Evolutionary conservation across 1,140 invertebrate genomes (phyloP).

Genomic region (Meteorus sp.): DNA sequence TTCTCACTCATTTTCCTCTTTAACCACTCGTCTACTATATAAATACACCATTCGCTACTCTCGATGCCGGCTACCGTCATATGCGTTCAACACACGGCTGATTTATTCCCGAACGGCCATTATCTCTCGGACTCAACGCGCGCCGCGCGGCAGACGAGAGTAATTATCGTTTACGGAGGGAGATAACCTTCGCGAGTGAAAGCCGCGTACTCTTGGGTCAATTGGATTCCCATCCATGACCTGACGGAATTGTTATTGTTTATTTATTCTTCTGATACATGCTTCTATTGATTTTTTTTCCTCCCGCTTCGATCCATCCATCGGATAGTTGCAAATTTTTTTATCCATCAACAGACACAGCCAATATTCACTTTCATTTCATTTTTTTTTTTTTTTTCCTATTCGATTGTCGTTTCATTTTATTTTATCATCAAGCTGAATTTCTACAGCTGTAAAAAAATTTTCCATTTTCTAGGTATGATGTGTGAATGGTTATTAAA

Average conservation of each 20-base stretch:
- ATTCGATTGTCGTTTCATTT: background rate
- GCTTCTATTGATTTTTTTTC: background rate
- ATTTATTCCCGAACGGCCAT: constrained; percentile 26
- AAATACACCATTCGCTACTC: constrained; percentile 1
- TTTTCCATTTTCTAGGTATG: no score
- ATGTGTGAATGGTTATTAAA: no score
- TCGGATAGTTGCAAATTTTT: no score
- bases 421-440: background rate
- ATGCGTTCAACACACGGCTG: constrained; percentile 3
- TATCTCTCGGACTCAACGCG: constrained; percentile 18
- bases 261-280: constrained; percentile 15
- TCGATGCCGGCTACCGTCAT: constrained; percentile 3
- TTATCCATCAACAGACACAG: background rate
- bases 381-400: constrained; percentile 2
- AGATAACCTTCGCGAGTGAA: constrained; percentile 28
- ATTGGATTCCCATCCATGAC: constrained; percentile 25
- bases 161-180: constrained; percentile 25
- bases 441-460: no score
- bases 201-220: constrained; percentile 27
- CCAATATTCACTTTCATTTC: background rate
- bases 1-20: background rate
- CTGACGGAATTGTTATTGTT: background rate
- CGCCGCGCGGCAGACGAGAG: constrained; percentile 17
- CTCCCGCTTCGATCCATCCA: background rate
- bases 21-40: no score